Evolutionary conservation across 2,888 invertebrate genomes (phyloP).

Genomic region (Cephus nigrinus): DNA sequence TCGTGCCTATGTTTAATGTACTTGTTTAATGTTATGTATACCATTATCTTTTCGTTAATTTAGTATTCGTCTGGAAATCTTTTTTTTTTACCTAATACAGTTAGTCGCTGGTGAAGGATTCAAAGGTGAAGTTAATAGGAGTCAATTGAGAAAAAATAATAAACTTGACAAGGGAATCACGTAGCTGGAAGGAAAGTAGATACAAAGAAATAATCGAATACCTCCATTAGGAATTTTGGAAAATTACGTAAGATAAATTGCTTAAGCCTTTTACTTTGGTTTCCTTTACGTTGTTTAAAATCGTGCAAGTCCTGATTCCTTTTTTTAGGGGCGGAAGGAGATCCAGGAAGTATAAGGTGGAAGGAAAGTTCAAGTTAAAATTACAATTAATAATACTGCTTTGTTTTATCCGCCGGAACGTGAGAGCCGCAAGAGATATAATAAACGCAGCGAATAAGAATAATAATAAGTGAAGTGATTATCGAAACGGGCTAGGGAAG

Average conservation of each 20-base stretch:
- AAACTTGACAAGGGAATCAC: neutral
- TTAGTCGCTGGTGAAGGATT: neutral
- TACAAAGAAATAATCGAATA: too few species aligned
- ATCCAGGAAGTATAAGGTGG: neutral
- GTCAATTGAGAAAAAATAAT: neutral
- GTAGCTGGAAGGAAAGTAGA: too few species aligned
- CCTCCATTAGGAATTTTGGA: too few species aligned
- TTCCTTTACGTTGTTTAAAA: neutral
- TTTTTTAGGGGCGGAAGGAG: conserved; percentile 8
- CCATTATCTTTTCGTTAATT: neutral
- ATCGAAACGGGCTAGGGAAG: neutral
- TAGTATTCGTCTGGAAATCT: neutral
- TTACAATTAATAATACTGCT: conserved; percentile 55
- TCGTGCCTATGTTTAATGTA: neutral
- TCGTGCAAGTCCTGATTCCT: neutral
- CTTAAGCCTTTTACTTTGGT: neutral
- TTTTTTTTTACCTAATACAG: neutral
- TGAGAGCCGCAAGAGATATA: neutral
- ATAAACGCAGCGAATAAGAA: neutral
- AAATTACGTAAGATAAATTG: too few species aligned
- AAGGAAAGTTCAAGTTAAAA: conserved; percentile 20
- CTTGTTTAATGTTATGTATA: neutral
- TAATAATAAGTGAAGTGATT: neutral
- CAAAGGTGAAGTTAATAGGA: neutral
- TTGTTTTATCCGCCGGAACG: conserved; percentile 30